Conservation (phyloP, 2,888 invertebrate species). For the Scaptomyza polygonia region DNA sequence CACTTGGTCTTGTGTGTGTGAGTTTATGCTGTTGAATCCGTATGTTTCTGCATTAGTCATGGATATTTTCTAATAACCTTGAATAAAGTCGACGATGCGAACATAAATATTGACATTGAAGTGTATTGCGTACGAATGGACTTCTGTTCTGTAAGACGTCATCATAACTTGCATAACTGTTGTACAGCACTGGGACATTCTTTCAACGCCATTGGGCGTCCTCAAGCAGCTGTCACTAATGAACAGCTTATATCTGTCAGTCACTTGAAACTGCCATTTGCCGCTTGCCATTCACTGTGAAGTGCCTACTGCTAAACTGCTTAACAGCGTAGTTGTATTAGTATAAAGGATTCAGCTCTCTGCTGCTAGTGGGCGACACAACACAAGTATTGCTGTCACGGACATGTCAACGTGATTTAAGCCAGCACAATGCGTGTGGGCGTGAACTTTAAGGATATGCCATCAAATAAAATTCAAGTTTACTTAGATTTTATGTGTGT, state of each 20-base stretch:
- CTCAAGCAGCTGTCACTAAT: constrained; percentile 38
- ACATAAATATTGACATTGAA: constrained; percentile 5
- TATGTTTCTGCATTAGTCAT: not conserved
- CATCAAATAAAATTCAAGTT: not conserved
- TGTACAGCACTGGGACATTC: constrained; percentile 37
- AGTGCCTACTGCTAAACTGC: constrained; percentile 35
- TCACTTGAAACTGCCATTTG: constrained; percentile 50
- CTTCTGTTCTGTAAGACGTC: not conserved
- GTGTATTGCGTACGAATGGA: not conserved
- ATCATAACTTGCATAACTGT: constrained; percentile 15
- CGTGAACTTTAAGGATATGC: not conserved
- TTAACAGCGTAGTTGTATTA: constrained; percentile 22
- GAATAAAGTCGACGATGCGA: constrained; percentile 1
- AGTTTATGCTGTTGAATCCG: not conserved
- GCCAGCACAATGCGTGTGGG: not conserved
- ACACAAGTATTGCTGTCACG: constrained; percentile 7
- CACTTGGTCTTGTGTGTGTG: not conserved
- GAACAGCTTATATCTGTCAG: constrained; percentile 54
- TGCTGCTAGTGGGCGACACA: constrained; percentile 7
- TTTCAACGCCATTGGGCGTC: constrained; percentile 28
- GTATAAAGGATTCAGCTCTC: constrained; percentile 25
- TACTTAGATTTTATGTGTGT: not conserved
- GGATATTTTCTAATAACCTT: not conserved
- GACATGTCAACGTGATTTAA: constrained; percentile 23
- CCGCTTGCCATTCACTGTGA: constrained; percentile 35